Evolutionary conservation across 2,113 vertebrate genomes (phyloP), one percentile per base, ranked within the genome.

Genomic region (Nanorana parkeri): DNA sequence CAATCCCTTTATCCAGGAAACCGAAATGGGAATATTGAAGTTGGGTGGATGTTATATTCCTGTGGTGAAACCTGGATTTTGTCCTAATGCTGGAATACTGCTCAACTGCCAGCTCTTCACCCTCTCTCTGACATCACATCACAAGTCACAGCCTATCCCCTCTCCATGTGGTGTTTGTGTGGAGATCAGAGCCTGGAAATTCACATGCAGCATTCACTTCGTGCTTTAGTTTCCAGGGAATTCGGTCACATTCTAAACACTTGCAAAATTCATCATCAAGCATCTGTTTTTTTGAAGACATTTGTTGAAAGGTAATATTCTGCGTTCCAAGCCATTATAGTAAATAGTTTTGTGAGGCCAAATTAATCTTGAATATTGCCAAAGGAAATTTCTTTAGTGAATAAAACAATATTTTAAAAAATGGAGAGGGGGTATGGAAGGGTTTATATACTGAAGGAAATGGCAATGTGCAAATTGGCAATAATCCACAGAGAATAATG

Each of bases 151-250:
- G 47, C 64, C 4, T 67, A 41, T 41, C 55, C 77, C 52, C 77
- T 55, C 19, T 52, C 17, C 47, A 17, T 51, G 29, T 66, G 23
- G 41, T 21, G 41, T 17, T 26, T 75, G 29, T 65, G 23, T 20
- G 23, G 51, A 26, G 32, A 23, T 23, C 17, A n/a, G 61, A 26
- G 41, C 60, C 41, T 52, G 41, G 75, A 77, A 77, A 66, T 26
- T 77, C 23, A 65, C 60, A 65, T 20, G 21, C 21, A 26, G 63
- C 19, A 15, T 47, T 8, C 41, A 13, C 13, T 23, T 26, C 8
- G 11, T 52, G 21, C 15, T 17, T 24, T 54, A 10, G 41, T 52
- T 71, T n/a, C 68, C 17, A 47, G 8, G n/a, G 68, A 72, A 72
- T 72, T 72, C 24, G 21, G n/a, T 55, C 23, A 26, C 23, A 72